Evolutionary conservation across 1,140 invertebrate genomes (phyloP).

Genomic region (Temnothorax curvispinosus): DNA sequence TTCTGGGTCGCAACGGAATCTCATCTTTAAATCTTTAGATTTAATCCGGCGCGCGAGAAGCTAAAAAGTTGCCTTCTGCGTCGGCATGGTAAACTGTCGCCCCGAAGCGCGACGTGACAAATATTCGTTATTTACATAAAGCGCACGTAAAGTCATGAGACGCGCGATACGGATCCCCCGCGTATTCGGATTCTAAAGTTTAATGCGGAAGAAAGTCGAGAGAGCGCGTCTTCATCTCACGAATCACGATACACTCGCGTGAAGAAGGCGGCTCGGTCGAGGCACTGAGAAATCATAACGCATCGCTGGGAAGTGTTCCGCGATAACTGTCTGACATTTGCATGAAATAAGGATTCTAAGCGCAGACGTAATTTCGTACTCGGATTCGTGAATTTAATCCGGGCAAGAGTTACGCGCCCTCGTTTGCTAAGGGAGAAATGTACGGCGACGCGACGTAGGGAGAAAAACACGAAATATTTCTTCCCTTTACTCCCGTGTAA

Average conservation of each 20-base stretch:
- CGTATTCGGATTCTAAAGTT: constrained; percentile 45
- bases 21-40: constrained; percentile 61
- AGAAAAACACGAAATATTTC: constrained; percentile 31
- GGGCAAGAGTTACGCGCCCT: constrained; percentile 15
- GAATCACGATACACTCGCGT: neutral
- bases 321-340: constrained; percentile 29
- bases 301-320: constrained; percentile 4
- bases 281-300: constrained; percentile 36
- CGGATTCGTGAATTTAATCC: constrained; percentile 51
- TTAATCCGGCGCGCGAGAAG: constrained; percentile 39
- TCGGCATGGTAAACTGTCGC: constrained; percentile 29
- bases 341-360: constrained; percentile 38
- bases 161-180: constrained; percentile 2
- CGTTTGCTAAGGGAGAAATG: constrained; percentile 2
- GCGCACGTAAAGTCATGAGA: constrained; percentile 48
- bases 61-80: constrained; percentile 1
- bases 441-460: neutral
- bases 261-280: constrained; percentile 2
- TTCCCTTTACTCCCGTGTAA: constrained; percentile 9
- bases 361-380: constrained; percentile 19
- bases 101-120: constrained; percentile 46
- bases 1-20: constrained; percentile 31
- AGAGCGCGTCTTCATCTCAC: neutral
- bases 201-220: constrained; percentile 23
- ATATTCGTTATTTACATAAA: constrained; percentile 58